Evolutionary conservation across 2,888 invertebrate species (phyloP).

Genomic region (Polymixis lichenea): DNA sequence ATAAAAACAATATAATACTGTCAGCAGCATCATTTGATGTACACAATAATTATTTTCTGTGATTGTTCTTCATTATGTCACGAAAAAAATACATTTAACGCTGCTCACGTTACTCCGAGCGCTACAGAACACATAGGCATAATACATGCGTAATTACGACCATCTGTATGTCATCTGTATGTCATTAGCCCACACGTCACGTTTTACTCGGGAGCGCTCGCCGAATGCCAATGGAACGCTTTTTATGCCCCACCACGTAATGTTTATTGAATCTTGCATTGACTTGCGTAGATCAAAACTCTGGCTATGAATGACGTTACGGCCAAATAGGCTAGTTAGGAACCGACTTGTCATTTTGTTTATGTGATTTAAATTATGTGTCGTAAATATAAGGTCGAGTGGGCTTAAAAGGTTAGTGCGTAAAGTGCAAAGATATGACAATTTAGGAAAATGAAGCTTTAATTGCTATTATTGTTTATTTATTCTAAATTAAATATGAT

Average conservation of each 20-base stretch:
- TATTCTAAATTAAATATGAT: not conserved
- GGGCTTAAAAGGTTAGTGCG: constrained; percentile 3
- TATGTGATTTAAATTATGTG: constrained; percentile 52
- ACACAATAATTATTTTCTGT: constrained; percentile 51
- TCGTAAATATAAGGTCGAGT: constrained; percentile 32
- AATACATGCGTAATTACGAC: constrained; percentile 71
- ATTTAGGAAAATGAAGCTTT: constrained; percentile 2
- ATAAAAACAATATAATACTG: constrained; percentile 24
- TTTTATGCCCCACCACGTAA: constrained; percentile 85
- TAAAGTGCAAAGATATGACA: not conserved
- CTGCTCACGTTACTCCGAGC: constrained; percentile 66
- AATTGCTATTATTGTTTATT: not conserved
- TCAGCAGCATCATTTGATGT: constrained; percentile 25
- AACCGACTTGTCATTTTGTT: constrained; percentile 32
- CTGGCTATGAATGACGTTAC: constrained; percentile 60
- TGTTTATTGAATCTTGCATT: constrained; percentile 88
- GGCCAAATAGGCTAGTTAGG: constrained; percentile 49
- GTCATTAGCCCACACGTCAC: constrained; percentile 81
- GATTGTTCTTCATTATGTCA: constrained; percentile 52
- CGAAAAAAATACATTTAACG: constrained; percentile 61
- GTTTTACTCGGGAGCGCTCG: constrained; percentile 78
- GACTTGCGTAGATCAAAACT: constrained; percentile 81
- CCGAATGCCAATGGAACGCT: constrained; percentile 82
- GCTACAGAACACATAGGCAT: constrained; percentile 72
- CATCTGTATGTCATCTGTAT: constrained; percentile 74